Conservation (phyloP, 2,797 vertebrate species). For the Tenualosa ilisha region DNA sequence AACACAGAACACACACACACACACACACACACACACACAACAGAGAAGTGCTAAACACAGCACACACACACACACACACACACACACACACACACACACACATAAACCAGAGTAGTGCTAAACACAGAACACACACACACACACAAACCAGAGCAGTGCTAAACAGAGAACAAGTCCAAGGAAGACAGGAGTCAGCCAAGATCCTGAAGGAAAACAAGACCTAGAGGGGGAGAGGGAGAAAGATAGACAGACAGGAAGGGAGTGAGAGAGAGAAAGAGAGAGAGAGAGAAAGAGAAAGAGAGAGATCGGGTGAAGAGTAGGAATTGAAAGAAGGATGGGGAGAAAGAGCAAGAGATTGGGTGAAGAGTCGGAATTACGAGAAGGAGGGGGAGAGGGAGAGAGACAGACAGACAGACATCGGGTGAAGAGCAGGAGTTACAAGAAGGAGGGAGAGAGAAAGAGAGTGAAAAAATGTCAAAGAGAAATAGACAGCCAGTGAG, state of each 20-base stretch:
- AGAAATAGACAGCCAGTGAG: background rate
- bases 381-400: background rate
- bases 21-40: no score
- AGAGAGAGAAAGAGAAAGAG: no score
- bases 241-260: background rate
- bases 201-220: background rate
- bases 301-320: background rate
- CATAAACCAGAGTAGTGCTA: no score
- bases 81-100: no score
- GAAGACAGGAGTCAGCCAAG: constrained; percentile 35
- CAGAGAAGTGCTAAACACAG: no score
- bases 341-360: background rate
- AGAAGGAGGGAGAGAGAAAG: background rate
- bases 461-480: background rate
- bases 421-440: background rate
- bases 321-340: background rate
- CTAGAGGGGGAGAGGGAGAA: background rate
- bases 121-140: constrained; percentile 43
- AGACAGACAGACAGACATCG: no score
- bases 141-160: constrained; percentile 41
- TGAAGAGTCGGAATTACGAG: background rate
- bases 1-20: no score
- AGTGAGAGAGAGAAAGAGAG: constrained; percentile 1
- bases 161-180: constrained; percentile 37
- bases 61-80: no score